Conservation (phyloP, 2,888 invertebrate species). For the Diplazon laetatorius region DNA sequence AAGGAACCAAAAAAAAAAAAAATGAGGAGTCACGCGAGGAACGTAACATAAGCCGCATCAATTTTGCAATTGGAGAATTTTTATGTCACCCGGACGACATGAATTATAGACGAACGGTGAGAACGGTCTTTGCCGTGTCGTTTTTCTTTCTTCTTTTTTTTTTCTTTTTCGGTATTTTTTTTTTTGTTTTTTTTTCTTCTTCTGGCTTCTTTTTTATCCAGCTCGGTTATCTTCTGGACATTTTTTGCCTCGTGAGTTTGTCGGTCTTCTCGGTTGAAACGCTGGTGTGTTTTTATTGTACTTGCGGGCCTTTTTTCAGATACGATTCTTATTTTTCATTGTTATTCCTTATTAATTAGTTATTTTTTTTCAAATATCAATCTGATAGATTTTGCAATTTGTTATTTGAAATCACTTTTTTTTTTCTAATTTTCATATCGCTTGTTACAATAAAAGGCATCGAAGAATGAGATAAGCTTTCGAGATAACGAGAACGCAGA, state of each 20-base stretch:
- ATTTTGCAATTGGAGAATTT: conserved; percentile 83
- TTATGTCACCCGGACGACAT: conserved; percentile 80
- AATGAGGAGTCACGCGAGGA: conserved; percentile 61
- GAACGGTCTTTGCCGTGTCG: conserved; percentile 47
- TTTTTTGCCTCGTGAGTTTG: too few species aligned
- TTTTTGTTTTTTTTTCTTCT: conserved; percentile 19
- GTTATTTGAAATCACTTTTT: too few species aligned
- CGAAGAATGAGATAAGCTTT: not conserved
- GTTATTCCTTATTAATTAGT: too few species aligned
- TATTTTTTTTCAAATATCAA: too few species aligned
- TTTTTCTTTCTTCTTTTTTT: conserved; percentile 44
- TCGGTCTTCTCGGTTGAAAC: too few species aligned
- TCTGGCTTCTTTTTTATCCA: not conserved
- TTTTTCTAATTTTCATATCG: not conserved
- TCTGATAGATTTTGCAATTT: too few species aligned
- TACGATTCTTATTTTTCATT: too few species aligned
- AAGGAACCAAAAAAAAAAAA: too few species aligned
- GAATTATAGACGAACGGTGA: conserved; percentile 77
- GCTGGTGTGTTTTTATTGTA: not conserved
- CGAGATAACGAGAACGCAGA: conserved; percentile 19
- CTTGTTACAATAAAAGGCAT: too few species aligned
- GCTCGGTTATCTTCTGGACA: too few species aligned
- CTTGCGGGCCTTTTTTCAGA: not conserved
- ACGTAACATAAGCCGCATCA: conserved; percentile 81
- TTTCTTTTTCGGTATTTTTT: conserved; percentile 22